Evolutionary conservation across 2,888 invertebrate species (phyloP).

Genomic region (Stenotaenia linearis): DNA sequence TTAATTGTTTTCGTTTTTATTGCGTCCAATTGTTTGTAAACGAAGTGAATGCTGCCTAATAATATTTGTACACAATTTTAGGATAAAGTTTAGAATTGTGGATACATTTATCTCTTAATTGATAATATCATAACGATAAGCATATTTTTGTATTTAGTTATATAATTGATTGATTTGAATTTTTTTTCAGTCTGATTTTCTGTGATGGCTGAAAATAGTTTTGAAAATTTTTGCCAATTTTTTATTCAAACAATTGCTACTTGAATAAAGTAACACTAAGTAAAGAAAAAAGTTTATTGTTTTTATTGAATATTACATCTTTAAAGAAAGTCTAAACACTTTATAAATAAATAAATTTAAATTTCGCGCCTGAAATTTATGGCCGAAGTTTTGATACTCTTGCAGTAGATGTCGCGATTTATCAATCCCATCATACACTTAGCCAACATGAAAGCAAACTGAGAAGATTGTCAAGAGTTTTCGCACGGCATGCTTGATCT

Average conservation of each 20-base stretch:
- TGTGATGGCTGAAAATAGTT: neutral
- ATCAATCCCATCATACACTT: neutral
- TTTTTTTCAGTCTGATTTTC: conserved; percentile 14
- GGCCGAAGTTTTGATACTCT: neutral
- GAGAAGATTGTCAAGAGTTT: neutral
- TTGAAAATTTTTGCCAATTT: neutral
- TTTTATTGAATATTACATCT: neutral
- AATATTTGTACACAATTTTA: neutral
- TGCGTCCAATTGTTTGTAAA: neutral
- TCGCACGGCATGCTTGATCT: conserved; percentile 7
- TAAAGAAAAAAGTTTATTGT: neutral
- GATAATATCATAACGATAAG: neutral
- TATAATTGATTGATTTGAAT: neutral
- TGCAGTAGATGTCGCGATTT: neutral
- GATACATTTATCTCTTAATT: neutral
- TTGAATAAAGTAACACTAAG: conserved; percentile 1
- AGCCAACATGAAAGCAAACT: neutral
- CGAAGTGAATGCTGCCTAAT: neutral
- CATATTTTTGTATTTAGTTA: conserved; percentile 21
- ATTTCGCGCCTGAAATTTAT: neutral
- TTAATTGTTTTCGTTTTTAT: neutral
- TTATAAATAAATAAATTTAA: neutral
- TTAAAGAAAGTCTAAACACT: neutral
- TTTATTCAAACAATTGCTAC: neutral
- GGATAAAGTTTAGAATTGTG: neutral